These are phyloP conservation scores for Tupaia tana DNA, from an alignment of 2,113 vertebrate species.

Conservation along the genomic window DNA sequence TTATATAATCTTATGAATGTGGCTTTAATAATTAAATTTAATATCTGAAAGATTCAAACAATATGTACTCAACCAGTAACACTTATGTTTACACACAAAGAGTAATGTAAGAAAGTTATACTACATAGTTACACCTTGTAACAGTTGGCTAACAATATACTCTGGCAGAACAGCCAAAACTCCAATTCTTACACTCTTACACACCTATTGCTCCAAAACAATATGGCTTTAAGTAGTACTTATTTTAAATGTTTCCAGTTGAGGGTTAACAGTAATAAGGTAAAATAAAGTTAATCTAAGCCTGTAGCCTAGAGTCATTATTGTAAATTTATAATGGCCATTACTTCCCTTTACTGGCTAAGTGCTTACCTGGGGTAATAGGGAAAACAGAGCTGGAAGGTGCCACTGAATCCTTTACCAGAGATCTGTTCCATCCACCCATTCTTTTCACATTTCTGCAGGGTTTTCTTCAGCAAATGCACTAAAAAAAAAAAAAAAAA, in stretches of 20 bases:
- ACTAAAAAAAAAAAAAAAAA: conserved; percentile 85
- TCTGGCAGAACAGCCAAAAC: neutral
- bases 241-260: conserved; percentile 27
- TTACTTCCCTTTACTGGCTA: neutral
- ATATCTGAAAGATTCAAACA: neutral
- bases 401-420: conserved; percentile 97
- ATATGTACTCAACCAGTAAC: neutral
- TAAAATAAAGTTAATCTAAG: neutral
- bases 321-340: conserved; percentile 7
- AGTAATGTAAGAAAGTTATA: neutral
- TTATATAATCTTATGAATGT: neutral
- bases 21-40: conserved; percentile 28
- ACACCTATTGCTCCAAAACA: neutral
- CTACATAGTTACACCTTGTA: neutral
- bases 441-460: conserved; percentile 97
- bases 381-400: conserved; percentile 96
- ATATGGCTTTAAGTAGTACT: neutral
- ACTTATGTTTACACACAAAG: neutral
- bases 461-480: conserved; percentile 94
- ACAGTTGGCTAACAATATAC: neutral
- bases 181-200: neutral
- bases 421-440: conserved; percentile 99
- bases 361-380: conserved; percentile 94
- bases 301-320: neutral
- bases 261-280: neutral